Evolutionary conservation across 2,797 vertebrate species (phyloP).

Genomic region (Lepus oiostolus): DNA sequence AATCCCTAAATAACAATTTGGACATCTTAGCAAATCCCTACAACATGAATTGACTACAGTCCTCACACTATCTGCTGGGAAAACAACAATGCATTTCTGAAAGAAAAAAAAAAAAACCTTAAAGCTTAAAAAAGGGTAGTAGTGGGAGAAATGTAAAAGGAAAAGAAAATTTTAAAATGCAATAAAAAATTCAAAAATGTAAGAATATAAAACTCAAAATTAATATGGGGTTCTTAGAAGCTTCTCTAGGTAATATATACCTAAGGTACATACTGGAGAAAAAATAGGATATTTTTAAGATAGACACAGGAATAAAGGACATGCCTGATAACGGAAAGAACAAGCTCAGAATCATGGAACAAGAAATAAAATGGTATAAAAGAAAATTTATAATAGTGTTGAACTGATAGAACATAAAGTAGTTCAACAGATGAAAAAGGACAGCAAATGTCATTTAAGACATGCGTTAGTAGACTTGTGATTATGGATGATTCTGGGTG

Average conservation of each 20-base stretch:
- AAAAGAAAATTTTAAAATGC: background rate
- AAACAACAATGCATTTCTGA: background rate
- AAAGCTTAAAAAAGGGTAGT: background rate
- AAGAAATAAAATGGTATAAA: background rate
- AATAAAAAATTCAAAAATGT: background rate
- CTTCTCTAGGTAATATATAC: background rate
- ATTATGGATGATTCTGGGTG: background rate
- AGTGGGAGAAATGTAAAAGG: background rate
- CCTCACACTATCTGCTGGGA: too few species aligned
- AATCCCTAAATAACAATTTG: background rate
- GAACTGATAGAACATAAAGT: background rate
- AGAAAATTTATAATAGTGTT: background rate
- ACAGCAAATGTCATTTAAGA: background rate
- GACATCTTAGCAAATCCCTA: background rate
- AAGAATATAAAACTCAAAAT: background rate
- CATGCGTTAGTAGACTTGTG: background rate
- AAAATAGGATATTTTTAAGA: background rate
- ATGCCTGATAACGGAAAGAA: background rate
- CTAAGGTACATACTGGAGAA: background rate
- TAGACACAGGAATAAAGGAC: background rate
- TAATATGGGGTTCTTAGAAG: background rate
- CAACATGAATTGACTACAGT: background rate
- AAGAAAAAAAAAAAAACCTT: background rate
- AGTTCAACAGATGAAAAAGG: background rate
- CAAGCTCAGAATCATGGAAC: background rate